phyloP scores from a whole-genome alignment of 2,888 invertebrate genomes.

The Lucinisca nassula region DNA sequence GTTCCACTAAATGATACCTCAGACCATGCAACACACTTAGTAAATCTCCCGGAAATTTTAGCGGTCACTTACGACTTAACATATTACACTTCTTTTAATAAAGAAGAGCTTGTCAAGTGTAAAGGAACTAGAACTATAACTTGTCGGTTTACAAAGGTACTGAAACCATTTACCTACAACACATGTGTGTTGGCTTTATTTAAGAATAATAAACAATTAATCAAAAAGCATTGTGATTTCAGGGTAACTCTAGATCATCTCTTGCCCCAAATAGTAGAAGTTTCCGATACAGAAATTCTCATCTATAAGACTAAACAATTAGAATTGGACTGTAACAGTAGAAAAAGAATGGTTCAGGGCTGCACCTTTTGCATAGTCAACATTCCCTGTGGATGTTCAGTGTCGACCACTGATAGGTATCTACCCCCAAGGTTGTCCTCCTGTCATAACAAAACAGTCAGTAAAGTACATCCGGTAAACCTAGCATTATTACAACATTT shows the following conservation, averaged over 20 bases:
- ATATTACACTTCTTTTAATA: not conserved
- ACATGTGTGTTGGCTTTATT: conserved; percentile 27
- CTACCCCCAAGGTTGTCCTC: conserved; percentile 22
- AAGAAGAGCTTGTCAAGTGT: not conserved
- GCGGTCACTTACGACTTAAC: conserved; percentile 4
- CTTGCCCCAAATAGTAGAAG: not conserved
- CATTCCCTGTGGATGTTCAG: conserved; percentile 41
- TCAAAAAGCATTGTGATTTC: conserved; percentile 29
- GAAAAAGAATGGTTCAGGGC: conserved; percentile 10
- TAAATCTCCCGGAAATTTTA: conserved; percentile 15
- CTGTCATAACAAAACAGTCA: conserved; percentile 33
- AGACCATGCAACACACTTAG: conserved; percentile 39
- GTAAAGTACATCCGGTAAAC: conserved; percentile 34
- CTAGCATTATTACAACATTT: conserved; percentile 46
- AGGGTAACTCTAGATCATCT: conserved; percentile 21
- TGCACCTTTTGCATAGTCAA: conserved; percentile 32
- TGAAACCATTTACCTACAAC: not conserved
- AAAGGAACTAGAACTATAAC: not conserved
- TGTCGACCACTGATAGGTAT: conserved; percentile 14
- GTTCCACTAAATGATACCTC: conserved; percentile 33
- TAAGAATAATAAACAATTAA: not conserved
- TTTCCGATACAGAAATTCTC: conserved; percentile 17
- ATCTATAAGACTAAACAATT: conserved; percentile 5
- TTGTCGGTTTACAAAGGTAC: conserved; percentile 3
- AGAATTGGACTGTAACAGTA: conserved; percentile 31